phyloP scores from a whole-genome alignment of 2,888 invertebrate species.

The Dryocosmus kuriphilus region DNA sequence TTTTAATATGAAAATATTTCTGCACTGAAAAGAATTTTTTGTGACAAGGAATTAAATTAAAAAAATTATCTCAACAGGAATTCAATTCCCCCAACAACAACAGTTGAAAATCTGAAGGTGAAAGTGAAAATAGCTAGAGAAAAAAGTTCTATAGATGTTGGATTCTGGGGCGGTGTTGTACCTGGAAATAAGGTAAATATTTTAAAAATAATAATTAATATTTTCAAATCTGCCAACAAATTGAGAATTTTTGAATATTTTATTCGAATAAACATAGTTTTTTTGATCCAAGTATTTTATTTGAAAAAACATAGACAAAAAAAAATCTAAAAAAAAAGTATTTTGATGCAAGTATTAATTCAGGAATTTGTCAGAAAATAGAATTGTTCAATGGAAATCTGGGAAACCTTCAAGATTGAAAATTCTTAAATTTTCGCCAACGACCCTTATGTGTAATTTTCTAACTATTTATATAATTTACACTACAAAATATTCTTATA shows the following conservation, averaged over 20 bases:
- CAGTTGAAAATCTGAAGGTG: constrained; percentile 80
- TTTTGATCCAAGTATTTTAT: no score
- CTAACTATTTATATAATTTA: neutral
- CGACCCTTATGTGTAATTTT: neutral
- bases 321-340: no score
- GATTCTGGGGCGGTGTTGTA: constrained; percentile 89
- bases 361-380: no score
- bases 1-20: no score
- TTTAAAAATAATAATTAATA: constrained; percentile 18
- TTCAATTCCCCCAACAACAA: constrained; percentile 84
- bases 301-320: no score
- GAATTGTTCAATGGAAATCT: no score
- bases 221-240: neutral
- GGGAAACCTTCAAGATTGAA: no score
- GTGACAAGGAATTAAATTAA: neutral
- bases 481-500: neutral
- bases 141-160: constrained; percentile 83
- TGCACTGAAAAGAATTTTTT: neutral
- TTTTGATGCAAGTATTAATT: no score
- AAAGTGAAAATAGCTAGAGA: constrained; percentile 82
- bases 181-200: constrained; percentile 82
- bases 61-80: constrained; percentile 38
- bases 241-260: no score
- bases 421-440: no score
- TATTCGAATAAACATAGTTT: no score